Conservation (phyloP, 2,797 vertebrate species). For the Danio tinwini region DNA sequence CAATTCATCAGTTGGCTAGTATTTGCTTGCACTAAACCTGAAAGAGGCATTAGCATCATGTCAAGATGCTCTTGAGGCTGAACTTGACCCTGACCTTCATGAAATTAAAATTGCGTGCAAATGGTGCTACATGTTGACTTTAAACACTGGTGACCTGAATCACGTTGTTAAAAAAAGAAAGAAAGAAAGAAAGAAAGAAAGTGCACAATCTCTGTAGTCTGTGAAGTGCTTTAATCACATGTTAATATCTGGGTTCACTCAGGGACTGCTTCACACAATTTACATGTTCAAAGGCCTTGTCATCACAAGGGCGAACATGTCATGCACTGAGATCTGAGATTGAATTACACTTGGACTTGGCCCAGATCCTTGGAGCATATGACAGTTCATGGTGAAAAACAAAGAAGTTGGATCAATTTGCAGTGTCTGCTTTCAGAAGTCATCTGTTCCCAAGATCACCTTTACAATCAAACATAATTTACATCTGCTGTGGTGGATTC, state of each 20-base stretch:
- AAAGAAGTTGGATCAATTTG: not conserved
- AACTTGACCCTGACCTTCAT: not conserved
- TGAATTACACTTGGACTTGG: conserved; percentile 25
- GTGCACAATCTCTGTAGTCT: not conserved
- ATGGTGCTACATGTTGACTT: conserved; percentile 7
- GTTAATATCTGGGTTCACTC: conserved; percentile 3
- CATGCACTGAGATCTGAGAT: conserved; percentile 11
- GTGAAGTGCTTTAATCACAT: conserved; percentile 2
- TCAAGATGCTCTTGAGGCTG: not conserved
- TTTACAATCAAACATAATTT: conserved; percentile 51
- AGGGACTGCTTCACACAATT: conserved; percentile 34
- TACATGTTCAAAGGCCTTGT: conserved; percentile 46
- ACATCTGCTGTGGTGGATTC: conserved; percentile 29
- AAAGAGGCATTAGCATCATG: not conserved
- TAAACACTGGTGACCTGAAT: not conserved
- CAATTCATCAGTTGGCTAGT: not conserved
- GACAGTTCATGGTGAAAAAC: conserved; percentile 35
- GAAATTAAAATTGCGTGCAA: not conserved
- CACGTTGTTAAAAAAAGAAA: not conserved
- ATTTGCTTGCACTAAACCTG: not conserved
- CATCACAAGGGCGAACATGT: conserved; percentile 30
- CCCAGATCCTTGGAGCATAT: conserved; percentile 17
- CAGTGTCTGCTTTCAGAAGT: conserved; percentile 26
- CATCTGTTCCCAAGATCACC: conserved; percentile 55
- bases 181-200: not conserved